phyloP scores from a whole-genome alignment of 2,888 invertebrate genomes.

The Epirrita christyi region DNA sequence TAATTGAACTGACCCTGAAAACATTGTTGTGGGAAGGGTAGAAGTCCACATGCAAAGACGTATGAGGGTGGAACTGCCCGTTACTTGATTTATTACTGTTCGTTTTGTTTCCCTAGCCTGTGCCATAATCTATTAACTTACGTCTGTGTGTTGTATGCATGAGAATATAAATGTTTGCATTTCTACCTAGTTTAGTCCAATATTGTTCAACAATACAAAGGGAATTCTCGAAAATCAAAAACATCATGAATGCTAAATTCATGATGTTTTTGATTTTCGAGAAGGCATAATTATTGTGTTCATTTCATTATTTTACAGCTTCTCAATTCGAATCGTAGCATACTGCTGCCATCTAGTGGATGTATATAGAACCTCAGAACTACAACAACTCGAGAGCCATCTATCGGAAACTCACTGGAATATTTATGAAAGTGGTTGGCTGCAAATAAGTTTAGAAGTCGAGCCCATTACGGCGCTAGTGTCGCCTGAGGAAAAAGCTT shows the following conservation, averaged over 20 bases:
- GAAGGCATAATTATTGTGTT: no score
- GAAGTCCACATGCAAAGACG: conserved; percentile 32
- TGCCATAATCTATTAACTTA: conserved; percentile 1
- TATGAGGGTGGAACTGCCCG: conserved; percentile 30
- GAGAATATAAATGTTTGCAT: conserved; percentile 25
- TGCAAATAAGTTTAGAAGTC: conserved; percentile 3
- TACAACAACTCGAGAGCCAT: conserved; percentile 23
- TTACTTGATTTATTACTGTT: conserved; percentile 31
- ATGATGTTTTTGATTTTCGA: no score
- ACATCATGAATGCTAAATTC: no score
- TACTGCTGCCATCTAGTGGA: conserved; percentile 16
- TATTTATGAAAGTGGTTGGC: conserved; percentile 3
- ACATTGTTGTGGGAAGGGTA: conserved; percentile 28
- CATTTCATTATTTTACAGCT: neutral
- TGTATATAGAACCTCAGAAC: neutral
- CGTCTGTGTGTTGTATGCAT: neutral
- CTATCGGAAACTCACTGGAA: conserved; percentile 22
- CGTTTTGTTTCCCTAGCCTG: conserved; percentile 23
- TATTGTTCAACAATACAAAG: neutral
- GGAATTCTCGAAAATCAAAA: no score
- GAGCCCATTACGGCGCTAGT: conserved; percentile 16
- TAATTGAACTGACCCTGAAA: conserved; percentile 31
- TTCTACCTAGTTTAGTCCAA: neutral
- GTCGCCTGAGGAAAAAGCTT: conserved; percentile 2
- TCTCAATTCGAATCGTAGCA: neutral